Evolutionary conservation across 2,888 invertebrate genomes (phyloP), one percentile per base, ranked within the genome.

Genomic region (Scrobipalpa atriplicella): DNA sequence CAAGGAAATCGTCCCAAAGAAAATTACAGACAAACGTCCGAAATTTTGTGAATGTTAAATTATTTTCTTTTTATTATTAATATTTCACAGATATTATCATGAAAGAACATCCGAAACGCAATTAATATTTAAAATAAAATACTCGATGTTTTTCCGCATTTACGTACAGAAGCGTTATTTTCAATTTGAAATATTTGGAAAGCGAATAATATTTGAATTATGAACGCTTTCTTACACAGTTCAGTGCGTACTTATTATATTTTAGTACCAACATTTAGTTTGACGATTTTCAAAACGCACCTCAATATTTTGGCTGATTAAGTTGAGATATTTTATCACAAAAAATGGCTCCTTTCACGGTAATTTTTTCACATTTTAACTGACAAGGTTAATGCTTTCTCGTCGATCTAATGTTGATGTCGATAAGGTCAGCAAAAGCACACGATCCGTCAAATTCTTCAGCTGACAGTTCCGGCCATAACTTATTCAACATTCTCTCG

Each of bases 381-480:
- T 56, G 21, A 10, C 54, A 56, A n/a, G 29, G 29, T 56, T 29
- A 56, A 29, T 56, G 56, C 56, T 56, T 56, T 56, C 56, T n/a
- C 56, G 36, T 56, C 29, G 36, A n/a, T 36, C 56, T 56, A 36
- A 56, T 36, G 29, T n/a, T 29, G 36, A 19, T 36, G 56, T 56
- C 1, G 13, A 10, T 56, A 56, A 56, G 56, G 56, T 56, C 56
- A 56, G 29, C 19, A 56, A 56, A 36, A 56, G 21, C 56, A 56
- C 56, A 56, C 56, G 56, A 56, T 36, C 56, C 21, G 56, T 56
- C 56, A 56, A 56, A 56, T 56, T 56, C 13, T 2, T 8, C 21
- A 5, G 11, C 36, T 51, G 36, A 56, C 56, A 56, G 36, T 29
- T 36, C 19, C n/a, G 21, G 7, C 29, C 18, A 36, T 19, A 36